Evolutionary conservation across 2,797 vertebrate genomes (phyloP), one percentile per base, ranked within the genome.

Genomic region (Gila robusta): DNA sequence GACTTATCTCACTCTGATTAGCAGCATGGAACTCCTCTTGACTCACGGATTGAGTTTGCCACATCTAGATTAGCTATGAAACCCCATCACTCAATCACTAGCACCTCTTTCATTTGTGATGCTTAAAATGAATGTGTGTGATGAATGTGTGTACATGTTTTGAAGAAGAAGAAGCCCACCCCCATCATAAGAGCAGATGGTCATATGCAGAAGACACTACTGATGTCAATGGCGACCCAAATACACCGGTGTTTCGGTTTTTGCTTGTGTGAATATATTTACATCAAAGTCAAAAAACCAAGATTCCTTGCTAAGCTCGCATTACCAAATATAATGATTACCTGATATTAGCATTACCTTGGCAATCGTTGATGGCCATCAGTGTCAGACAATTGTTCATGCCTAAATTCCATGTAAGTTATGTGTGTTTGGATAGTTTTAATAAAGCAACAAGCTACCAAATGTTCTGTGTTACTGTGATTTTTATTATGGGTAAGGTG

Each of bases 1-100:
- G 62, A 44, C 71, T 89, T 79, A 69, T 73, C 83, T 72, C n/a
- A 71, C 54, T 81, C 41, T 82, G 72, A 82, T 69, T 82, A 78
- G 73, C 66, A 72, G 83, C 26, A 79, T 52, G 41, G n/a, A 49
- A 56, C 41, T 64, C 28, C 52, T 79, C 49, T 82, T 82, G 49
- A 79, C 28, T 85, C 52, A n/a, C 26, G 26, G 81, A 44, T 83
- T 83, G 56, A 28, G 78, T 80, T 73, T 81, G 78, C 16, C 69
- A 80, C 32, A 64, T 73, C 28, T 66, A 80, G 69, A 81, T 81
- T 73, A 49, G 70, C 70, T 81, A 73, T 52, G 56, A 81, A 81
- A 74, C 69, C 52, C 67, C 54, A 64, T 64, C 77, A 26, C 79
- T 66, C 32, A 86, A 21, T 52, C 67, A 49, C 64, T 19, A 70